Evolutionary conservation across 2,113 vertebrate species (phyloP).

Genomic region (Podocnemis expansa): DNA sequence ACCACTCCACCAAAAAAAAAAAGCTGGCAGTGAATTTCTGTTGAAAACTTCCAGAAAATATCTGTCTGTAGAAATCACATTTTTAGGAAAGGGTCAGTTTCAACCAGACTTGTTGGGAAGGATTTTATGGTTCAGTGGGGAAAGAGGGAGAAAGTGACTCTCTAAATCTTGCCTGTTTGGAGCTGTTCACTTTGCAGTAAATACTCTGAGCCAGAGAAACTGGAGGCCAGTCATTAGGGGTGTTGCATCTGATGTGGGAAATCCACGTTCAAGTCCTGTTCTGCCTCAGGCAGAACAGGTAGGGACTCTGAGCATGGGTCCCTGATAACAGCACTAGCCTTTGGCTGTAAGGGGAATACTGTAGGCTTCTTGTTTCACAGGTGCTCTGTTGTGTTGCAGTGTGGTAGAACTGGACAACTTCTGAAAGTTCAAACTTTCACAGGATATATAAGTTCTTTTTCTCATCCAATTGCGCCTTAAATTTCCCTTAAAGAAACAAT

Average conservation of each 20-base stretch:
- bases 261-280: not conserved
- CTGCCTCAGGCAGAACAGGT: not conserved
- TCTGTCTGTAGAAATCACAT: not conserved
- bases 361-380: too few species aligned
- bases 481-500: too few species aligned
- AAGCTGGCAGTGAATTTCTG: not conserved
- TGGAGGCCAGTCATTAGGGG: not conserved
- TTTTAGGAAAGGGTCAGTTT: not conserved
- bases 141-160: not conserved
- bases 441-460: too few species aligned
- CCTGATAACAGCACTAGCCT: not conserved
- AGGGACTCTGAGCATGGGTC: not conserved
- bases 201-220: not conserved
- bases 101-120: rapidly evolving
- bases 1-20: too few species aligned
- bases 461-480: too few species aligned
- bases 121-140: not conserved
- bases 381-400: too few species aligned
- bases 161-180: too few species aligned
- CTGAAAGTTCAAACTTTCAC: too few species aligned
- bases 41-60: not conserved
- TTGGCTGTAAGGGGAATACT: not conserved
- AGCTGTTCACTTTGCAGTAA: not conserved
- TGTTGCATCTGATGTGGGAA: not conserved
- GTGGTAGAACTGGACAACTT: too few species aligned